Percentiles rank a stretch among this genome's conserved stretches.
Conservation (phyloP, 1,140 invertebrate genomes). For the Rhagoletis pomonella region DNA sequence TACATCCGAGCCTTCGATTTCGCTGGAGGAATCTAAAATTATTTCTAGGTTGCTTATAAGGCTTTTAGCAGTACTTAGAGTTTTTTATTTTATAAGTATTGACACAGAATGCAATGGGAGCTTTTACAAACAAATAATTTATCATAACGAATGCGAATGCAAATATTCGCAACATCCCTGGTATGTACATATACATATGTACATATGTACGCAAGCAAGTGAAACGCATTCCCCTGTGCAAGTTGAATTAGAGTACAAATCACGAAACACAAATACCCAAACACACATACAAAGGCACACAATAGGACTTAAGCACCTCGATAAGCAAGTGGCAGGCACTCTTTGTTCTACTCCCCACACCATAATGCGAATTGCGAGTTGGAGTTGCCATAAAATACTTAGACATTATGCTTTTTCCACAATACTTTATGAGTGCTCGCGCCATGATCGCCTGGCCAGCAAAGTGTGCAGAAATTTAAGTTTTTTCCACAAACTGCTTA, state of each 20-base stretch:
- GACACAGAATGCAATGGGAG: too few relatives aligned
- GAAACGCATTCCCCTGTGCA: constrained; percentile 29
- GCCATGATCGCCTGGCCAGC: background rate
- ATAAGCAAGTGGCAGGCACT: background rate
- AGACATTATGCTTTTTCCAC: constrained; percentile 9
- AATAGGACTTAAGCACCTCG: background rate
- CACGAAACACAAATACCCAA: background rate
- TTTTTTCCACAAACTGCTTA: background rate
- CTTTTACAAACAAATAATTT: too few relatives aligned
- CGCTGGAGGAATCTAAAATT: too few relatives aligned
- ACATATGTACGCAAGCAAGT: constrained; percentile 15
- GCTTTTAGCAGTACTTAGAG: too few relatives aligned
- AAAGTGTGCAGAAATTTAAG: background rate
- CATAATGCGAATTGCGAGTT: background rate
- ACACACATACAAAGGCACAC: too few relatives aligned
- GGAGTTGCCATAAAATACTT: constrained; percentile 15
- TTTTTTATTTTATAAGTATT: too few relatives aligned
- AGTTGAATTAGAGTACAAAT: constrained; percentile 4
- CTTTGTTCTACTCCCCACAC: background rate
- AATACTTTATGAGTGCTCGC: constrained; percentile 22
- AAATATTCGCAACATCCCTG: too few relatives aligned
- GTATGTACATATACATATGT: too few relatives aligned
- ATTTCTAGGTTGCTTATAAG: too few relatives aligned
- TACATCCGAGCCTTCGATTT: too few relatives aligned
- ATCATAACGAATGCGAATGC: too few relatives aligned